phyloP scores from a whole-genome alignment of 2,888 invertebrate genomes.

The Tanaodytes sp. region DNA sequence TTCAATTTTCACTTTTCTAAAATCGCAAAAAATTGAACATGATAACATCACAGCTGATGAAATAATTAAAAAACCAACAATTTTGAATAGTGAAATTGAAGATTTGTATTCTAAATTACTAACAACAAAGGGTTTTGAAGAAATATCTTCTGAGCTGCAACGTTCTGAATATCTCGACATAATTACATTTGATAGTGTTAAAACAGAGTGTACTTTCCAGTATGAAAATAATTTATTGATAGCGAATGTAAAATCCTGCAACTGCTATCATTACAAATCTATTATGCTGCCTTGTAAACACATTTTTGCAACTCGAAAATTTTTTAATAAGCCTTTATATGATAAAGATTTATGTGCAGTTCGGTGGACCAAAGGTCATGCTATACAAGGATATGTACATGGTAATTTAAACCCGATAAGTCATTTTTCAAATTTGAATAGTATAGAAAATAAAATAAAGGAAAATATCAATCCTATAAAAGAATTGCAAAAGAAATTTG shows the following conservation, averaged over 20 bases:
- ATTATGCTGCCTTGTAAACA: conserved; percentile 27
- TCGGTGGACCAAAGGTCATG: conserved; percentile 28
- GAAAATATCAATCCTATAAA: too few relatives aligned
- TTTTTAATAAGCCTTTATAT: conserved; percentile 15
- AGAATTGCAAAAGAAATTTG: too few relatives aligned
- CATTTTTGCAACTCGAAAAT: conserved; percentile 25
- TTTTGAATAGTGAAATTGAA: background rate
- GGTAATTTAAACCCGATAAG: background rate
- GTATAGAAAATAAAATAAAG: too few relatives aligned
- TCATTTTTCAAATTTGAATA: too few relatives aligned
- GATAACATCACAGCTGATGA: conserved; percentile 4
- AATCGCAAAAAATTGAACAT: conserved; percentile 16
- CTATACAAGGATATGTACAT: background rate
- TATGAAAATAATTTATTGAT: background rate
- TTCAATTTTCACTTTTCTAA: conserved; percentile 16
- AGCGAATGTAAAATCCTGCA: background rate
- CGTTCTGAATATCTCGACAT: conserved; percentile 1
- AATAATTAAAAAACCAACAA: background rate
- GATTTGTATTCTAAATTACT: conserved; percentile 1
- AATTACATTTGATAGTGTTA: background rate
- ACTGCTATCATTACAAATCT: background rate
- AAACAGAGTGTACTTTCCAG: background rate
- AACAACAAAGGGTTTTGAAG: conserved; percentile 2
- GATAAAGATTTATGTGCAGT: conserved; percentile 9
- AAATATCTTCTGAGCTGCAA: conserved; percentile 4